Base-by-base conservation (phyloP, 1,140 invertebrate species). In the Pemphigus obesinymphae region DNA sequence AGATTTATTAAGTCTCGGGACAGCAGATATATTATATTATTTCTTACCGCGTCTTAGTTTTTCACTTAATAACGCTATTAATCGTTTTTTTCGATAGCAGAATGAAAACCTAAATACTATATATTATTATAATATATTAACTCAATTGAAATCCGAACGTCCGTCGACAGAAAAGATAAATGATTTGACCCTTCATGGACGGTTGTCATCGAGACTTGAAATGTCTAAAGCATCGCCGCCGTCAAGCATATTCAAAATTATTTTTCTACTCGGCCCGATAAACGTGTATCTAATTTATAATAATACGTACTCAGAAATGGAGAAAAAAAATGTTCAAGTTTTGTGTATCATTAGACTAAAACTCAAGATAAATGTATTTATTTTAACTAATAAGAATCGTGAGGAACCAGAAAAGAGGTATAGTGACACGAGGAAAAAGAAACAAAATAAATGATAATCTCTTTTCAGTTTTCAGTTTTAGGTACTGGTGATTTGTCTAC, bases 371-470 rank as follows among this genome's bases (percentile, higher is more conserved):
- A 72, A 73, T 73, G 43, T 73, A 50, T 31, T 50, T 17, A 31
- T 8, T 50, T 31, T 15, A 1, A 2, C 17, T 48, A n/a, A 50
- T 5, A 15, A 31, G 15, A 48, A 31, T 73, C 26, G n/a, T 0
- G 11, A 73, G 26, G 13, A 72, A 50, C 31, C 29, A 31, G 26
- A 73, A 6, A 0, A 29, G n/a, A 45, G n/a, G n/a, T n/a, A n/a
- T n/a, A 70, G 26, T 23, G 1, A 70, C 40, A 45, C 4, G 40
- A 43, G 23, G 15, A 70, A 31, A 26, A 23, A 50, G 26, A 3
- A 73, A 73, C 45, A 73, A 11, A 73, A 73, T 50, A 50, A 73
- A 73, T 73, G 45, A 73, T 50, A 48, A 48, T 50, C 10, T n/a
- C n/a, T n/a, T n/a, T n/a, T n/a, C n/a, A n/a, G 43, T 50, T 73